Conservation (phyloP, 2,113 vertebrate genomes). For the Struthidea cinerea region DNA sequence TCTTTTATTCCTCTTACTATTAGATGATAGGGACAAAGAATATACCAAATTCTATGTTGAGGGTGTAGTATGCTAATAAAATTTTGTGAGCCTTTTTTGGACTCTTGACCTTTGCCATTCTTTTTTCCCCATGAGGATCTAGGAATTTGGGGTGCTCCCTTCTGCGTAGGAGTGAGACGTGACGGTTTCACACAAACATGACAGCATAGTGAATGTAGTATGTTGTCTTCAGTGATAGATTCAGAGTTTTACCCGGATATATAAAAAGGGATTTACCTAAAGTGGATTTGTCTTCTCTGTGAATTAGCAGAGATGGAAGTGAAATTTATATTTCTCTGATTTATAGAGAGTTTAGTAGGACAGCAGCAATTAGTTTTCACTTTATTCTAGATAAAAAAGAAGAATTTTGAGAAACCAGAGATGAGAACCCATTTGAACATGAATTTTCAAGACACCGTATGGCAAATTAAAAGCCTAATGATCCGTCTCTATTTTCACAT, state of each 20-base stretch:
- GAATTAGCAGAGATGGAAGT: neutral
- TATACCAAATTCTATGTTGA: neutral
- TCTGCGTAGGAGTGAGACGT: fast-evolving
- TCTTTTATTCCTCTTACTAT: neutral
- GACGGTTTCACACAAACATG: neutral
- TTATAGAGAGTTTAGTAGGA: neutral
- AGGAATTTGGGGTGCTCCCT: neutral
- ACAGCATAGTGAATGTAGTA: neutral
- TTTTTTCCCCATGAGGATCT: neutral
- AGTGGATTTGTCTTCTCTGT: neutral
- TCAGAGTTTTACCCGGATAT: neutral
- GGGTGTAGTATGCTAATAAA: neutral
- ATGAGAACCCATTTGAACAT: neutral
- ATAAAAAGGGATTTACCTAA: neutral
- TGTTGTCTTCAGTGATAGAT: neutral
- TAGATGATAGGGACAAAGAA: neutral
- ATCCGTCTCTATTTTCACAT: neutral
- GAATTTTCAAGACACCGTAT: neutral
- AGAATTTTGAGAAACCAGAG: neutral
- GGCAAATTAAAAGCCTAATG: neutral
- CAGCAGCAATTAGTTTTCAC: neutral
- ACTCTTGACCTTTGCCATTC: neutral
- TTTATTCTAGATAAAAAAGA: neutral
- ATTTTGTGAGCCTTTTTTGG: neutral
- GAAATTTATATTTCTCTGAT: neutral